phyloP scores from a whole-genome alignment of 2,888 invertebrate species.

The Smittia sp. region DNA sequence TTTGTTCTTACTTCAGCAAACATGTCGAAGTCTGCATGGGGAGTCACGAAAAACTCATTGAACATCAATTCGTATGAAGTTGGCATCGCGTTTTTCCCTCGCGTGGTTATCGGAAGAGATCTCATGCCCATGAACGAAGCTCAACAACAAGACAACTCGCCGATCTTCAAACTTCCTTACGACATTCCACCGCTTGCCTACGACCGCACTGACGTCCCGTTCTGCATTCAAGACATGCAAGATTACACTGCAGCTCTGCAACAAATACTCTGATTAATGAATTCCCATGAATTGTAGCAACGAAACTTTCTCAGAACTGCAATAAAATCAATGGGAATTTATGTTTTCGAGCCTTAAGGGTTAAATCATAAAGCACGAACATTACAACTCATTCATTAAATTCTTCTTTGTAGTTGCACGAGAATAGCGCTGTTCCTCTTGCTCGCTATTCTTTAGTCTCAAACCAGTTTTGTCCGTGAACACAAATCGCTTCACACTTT shows the following conservation, averaged over 20 bases:
- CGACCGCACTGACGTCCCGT: conserved; percentile 65
- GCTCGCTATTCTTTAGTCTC: too few relatives aligned
- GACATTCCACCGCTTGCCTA: conserved; percentile 79
- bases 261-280: too few relatives aligned
- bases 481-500: too few relatives aligned
- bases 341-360: too few relatives aligned
- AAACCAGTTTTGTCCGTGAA: too few relatives aligned
- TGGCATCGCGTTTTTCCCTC: conserved; percentile 84
- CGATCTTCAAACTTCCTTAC: conserved; percentile 61
- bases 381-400: too few relatives aligned
- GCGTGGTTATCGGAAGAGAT: conserved; percentile 60
- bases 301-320: too few relatives aligned
- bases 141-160: conserved; percentile 42
- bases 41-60: conserved; percentile 60
- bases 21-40: conserved; percentile 97
- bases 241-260: neutral
- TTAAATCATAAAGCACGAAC: too few relatives aligned
- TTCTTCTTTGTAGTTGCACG: too few relatives aligned
- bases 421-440: too few relatives aligned
- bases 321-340: too few relatives aligned
- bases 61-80: conserved; percentile 86
- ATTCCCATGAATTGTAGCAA: too few relatives aligned
- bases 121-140: conserved; percentile 15
- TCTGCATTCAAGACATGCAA: conserved; percentile 62
- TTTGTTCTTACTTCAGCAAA: conserved; percentile 90